A percentile compares a stretch with the other conserved stretches of the same genome.
These are phyloP conservation scores for Corythornis cristatus DNA, from an alignment of 2,113 vertebrate species.

Conservation along the genomic window DNA sequence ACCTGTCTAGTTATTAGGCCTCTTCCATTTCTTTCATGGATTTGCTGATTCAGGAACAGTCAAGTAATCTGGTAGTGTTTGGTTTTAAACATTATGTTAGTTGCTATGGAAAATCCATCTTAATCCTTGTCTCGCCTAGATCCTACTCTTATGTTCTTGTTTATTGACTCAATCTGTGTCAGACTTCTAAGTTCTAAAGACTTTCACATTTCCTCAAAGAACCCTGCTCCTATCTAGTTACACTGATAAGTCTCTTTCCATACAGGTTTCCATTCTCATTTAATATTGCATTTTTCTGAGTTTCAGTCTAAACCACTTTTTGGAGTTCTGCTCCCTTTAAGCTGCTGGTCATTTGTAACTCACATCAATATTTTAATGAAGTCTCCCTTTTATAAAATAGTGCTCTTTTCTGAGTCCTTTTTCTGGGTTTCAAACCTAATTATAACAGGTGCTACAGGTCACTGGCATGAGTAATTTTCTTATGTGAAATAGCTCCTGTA, in stretches of 20 bases:
- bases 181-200: not conserved
- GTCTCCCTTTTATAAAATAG: not conserved
- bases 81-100: not conserved
- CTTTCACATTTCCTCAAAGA: not conserved
- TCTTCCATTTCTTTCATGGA: not conserved
- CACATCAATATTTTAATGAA: not conserved
- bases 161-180: not conserved
- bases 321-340: not conserved
- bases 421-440: not conserved
- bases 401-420: not conserved
- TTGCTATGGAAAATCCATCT: not conserved
- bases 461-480: not conserved
- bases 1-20: not conserved
- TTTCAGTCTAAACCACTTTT: not conserved
- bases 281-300: not conserved
- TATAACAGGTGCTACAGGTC: not conserved
- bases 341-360: not conserved
- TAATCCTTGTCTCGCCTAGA: not conserved
- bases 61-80: not conserved
- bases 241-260: not conserved
- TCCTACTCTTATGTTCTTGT: not conserved
- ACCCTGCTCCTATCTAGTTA: not conserved
- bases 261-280: not conserved
- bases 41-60: not conserved
- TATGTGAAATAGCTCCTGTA: not conserved